phyloP scores from a whole-genome alignment of 2,888 invertebrate genomes.

The Ormyrus rosae region DNA sequence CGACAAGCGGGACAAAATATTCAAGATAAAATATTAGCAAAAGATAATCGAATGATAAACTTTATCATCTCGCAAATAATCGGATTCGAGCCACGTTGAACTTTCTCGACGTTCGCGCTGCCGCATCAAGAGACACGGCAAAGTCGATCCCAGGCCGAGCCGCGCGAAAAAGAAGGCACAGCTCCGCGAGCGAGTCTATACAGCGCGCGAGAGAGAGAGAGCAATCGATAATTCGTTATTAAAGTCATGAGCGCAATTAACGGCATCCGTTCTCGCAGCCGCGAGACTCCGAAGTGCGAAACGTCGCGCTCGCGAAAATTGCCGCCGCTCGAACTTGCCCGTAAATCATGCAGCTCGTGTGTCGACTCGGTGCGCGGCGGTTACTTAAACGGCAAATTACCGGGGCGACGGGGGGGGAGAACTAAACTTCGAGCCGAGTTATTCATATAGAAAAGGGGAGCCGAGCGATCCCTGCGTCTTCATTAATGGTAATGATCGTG shows the following conservation, averaged over 20 bases:
- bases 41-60: too few relatives aligned
- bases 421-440: slow-evolving; percentile 47
- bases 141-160: too few relatives aligned
- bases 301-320: not conserved
- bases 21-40: too few relatives aligned
- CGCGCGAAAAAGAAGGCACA: too few relatives aligned
- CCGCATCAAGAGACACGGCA: too few relatives aligned
- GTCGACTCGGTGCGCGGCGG: not conserved
- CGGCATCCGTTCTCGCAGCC: not conserved
- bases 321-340: not conserved
- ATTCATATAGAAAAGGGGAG: slow-evolving; percentile 42
- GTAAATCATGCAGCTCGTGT: not conserved
- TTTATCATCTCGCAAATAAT: too few relatives aligned
- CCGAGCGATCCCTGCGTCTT: slow-evolving; percentile 60
- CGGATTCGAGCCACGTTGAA: too few relatives aligned
- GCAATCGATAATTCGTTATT: slow-evolving; percentile 8
- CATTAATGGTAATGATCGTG: slow-evolving; percentile 72
- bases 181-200: too few relatives aligned
- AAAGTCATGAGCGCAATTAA: slow-evolving; percentile 21
- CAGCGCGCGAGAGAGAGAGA: not conserved
- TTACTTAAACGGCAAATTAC: too few relatives aligned
- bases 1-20: too few relatives aligned
- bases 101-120: too few relatives aligned
- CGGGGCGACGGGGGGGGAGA: not conserved
- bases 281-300: not conserved